phyloP scores from a whole-genome alignment of 2,797 vertebrate species.

The Tinamus major region DNA sequence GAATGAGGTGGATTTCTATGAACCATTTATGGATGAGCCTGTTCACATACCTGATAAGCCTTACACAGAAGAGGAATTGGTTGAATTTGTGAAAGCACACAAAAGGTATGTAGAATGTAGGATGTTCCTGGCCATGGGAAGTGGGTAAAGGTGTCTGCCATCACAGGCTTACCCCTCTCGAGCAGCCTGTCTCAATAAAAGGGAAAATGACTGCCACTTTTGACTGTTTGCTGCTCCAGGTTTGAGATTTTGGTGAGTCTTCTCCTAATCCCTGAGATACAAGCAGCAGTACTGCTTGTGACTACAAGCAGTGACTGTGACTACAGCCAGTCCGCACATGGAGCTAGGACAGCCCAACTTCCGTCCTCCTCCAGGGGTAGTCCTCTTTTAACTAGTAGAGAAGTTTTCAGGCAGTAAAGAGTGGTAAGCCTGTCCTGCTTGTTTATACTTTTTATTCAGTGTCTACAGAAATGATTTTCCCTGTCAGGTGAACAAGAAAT shows the following conservation, averaged over 20 bases:
- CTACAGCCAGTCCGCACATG: neutral
- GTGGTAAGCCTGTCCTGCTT: neutral
- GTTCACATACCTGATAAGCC: conserved; percentile 92
- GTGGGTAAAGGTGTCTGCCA: neutral
- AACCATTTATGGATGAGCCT: conserved; percentile 97
- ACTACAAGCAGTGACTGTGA: neutral
- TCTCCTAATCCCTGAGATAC: neutral
- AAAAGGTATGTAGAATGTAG: conserved; percentile 81
- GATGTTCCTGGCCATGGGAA: neutral
- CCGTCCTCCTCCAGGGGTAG: neutral
- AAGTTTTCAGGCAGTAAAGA: neutral
- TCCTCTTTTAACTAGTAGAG: neutral
- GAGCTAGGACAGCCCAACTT: neutral
- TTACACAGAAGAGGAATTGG: conserved; percentile 90
- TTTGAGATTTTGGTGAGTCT: neutral
- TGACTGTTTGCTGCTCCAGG: neutral
- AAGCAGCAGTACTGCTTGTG: neutral
- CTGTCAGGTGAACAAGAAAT: neutral
- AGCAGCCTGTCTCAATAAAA: neutral
- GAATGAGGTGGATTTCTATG: conserved; percentile 97
- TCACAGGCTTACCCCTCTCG: neutral
- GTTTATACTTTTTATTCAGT: neutral
- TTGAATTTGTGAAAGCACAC: conserved; percentile 93
- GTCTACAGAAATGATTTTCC: neutral
- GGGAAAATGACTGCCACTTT: neutral